These are phyloP conservation scores for Philereme transversata DNA, from an alignment of 2,888 invertebrate species.

Conservation along the genomic window DNA sequence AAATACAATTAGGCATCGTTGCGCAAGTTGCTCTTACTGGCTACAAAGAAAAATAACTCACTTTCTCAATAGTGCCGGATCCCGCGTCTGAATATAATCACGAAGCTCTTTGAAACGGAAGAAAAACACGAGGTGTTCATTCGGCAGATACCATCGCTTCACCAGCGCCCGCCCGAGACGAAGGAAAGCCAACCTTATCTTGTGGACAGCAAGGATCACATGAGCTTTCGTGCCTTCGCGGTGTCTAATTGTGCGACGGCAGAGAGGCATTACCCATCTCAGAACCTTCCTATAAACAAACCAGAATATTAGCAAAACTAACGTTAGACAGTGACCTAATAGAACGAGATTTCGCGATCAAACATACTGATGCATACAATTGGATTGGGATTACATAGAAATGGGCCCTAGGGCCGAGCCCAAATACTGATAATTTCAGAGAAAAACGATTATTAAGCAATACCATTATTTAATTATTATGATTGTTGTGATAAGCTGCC, in stretches of 20 bases:
- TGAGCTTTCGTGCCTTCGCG: slow-evolving; percentile 88
- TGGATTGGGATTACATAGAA: no score
- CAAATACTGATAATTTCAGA: no score
- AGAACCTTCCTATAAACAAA: slow-evolving; percentile 75
- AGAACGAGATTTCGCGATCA: no score
- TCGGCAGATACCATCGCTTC: slow-evolving; percentile 85
- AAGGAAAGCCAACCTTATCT: slow-evolving; percentile 84
- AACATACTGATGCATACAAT: no score
- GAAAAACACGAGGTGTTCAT: slow-evolving; percentile 86
- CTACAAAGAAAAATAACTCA: slow-evolving; percentile 56
- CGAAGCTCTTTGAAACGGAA: slow-evolving; percentile 87
- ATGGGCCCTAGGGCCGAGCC: no score
- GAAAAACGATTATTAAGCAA: no score
- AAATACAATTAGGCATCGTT: no score
- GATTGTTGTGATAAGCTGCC: no score
- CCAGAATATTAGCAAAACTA: no score
- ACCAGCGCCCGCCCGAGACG: slow-evolving; percentile 84
- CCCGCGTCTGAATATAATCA: slow-evolving; percentile 76
- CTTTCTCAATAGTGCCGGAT: slow-evolving; percentile 85
- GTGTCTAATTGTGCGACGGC: slow-evolving; percentile 84
- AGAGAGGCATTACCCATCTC: slow-evolving; percentile 85
- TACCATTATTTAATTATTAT: no score
- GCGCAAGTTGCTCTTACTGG: no score
- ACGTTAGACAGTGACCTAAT: no score
- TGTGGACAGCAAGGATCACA: slow-evolving; percentile 80